A percentile compares a stretch with the other conserved stretches of the same genome.
These are phyloP conservation scores for Drosophila littoralis DNA, from an alignment of 1,140 invertebrate species.

Conservation along the genomic window DNA sequence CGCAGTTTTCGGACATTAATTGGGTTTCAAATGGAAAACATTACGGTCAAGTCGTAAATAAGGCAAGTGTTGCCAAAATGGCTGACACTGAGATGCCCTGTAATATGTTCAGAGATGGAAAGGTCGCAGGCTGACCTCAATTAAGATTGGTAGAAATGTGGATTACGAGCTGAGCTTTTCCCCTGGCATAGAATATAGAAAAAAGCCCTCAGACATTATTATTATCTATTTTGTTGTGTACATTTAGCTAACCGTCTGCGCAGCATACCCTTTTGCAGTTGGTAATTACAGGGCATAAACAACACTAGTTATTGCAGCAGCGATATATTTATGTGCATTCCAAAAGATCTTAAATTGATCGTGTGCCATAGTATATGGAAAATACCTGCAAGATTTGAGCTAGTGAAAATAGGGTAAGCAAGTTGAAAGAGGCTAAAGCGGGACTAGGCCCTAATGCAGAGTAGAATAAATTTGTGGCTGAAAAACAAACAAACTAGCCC, in stretches of 20 bases:
- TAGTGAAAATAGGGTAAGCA: neutral
- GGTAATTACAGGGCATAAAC: neutral
- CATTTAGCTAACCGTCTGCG: no score
- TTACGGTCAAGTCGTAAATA: constrained; percentile 4
- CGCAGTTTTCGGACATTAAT: constrained; percentile 4
- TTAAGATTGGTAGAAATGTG: no score
- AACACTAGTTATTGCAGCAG: constrained; percentile 7
- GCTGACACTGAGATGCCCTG: neutral
- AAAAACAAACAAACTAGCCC: neutral
- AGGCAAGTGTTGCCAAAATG: neutral
- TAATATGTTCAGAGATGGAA: neutral
- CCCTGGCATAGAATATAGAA: neutral
- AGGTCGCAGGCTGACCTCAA: no score
- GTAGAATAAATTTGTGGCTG: neutral
- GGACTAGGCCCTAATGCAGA: neutral
- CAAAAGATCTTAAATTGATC: constrained; percentile 18
- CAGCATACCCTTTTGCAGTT: neutral
- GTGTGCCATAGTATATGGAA: constrained; percentile 11
- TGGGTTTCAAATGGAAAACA: constrained; percentile 3
- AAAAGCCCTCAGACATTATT: no score
- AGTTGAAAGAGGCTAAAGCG: no score
- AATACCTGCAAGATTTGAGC: constrained; percentile 10
- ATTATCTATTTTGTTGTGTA: no score
- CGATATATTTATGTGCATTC: constrained; percentile 33
- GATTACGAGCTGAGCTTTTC: neutral